phyloP scores from a whole-genome alignment of 2,888 invertebrate genomes.

The Psylliodes chrysocephalus region DNA sequence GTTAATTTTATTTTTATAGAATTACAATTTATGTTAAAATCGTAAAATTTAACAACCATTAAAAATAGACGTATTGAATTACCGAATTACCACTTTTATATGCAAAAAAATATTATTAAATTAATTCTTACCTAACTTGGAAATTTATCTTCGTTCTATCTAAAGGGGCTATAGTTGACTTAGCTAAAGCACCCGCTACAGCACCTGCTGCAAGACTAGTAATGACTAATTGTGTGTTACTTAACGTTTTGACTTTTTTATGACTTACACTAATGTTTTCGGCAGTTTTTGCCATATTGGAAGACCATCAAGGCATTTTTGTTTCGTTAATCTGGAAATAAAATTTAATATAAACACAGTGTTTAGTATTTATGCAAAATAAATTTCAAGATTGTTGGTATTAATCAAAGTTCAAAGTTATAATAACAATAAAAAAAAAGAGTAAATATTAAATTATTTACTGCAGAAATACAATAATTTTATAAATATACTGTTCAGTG shows the following conservation, averaged over 20 bases:
- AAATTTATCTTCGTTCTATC: slow-evolving; percentile 99
- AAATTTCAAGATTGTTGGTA: background rate
- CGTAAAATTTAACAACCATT: no score
- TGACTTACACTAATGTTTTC: slow-evolving; percentile 44
- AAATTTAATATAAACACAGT: background rate
- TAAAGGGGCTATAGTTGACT: slow-evolving; percentile 95
- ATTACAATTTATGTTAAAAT: no score
- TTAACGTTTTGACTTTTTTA: slow-evolving; percentile 53
- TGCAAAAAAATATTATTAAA: no score
- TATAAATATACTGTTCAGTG: no score
- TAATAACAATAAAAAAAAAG: background rate
- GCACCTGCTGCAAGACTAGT: slow-evolving; percentile 93
- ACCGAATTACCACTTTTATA: no score
- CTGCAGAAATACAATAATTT: no score
- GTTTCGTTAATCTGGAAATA: slow-evolving; percentile 18
- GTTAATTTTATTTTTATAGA: no score
- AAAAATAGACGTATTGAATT: no score
- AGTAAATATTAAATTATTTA: no score
- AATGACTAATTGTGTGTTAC: slow-evolving; percentile 72
- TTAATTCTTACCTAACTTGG: slow-evolving; percentile 84
- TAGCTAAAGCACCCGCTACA: slow-evolving; percentile 92
- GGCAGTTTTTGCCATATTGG: slow-evolving; percentile 50
- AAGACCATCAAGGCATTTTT: slow-evolving; percentile 48
- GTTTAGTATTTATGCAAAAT: background rate
- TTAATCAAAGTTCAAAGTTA: slow-evolving; percentile 17